A percentile compares a stretch with the other conserved stretches of the same genome.
Evolutionary conservation across 2,113 vertebrate species (phyloP).

Genomic region (Copsychus sechellarum): DNA sequence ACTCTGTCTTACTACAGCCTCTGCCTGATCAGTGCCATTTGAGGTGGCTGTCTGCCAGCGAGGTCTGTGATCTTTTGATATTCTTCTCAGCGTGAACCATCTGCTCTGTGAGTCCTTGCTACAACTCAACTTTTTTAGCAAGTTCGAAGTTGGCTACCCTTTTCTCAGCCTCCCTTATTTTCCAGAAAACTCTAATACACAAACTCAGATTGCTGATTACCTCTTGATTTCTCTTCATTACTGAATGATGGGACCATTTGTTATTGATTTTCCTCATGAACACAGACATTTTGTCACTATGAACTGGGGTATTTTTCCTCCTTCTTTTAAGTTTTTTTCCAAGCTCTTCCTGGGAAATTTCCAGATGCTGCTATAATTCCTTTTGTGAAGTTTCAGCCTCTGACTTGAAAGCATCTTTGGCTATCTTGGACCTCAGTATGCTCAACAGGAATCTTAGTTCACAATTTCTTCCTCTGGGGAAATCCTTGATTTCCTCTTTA

Average conservation of each 20-base stretch:
- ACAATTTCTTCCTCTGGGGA: background rate
- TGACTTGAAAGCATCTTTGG: background rate
- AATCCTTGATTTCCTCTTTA: background rate
- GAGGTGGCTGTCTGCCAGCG: background rate
- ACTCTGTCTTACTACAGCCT: background rate
- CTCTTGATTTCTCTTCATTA: background rate
- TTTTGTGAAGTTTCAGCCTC: background rate
- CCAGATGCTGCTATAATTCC: background rate
- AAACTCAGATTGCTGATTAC: background rate
- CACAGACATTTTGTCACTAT: background rate
- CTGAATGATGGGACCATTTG: background rate
- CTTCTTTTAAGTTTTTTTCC: background rate
- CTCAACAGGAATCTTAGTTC: background rate
- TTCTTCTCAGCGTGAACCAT: conserved; percentile 11
- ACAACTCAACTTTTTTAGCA: background rate
- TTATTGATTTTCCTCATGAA: background rate
- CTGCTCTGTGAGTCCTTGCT: background rate
- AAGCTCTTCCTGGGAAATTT: background rate
- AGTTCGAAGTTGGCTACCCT: background rate
- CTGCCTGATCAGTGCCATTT: background rate
- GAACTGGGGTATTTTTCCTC: background rate
- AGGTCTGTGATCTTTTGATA: conserved; percentile 34
- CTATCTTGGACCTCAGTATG: background rate
- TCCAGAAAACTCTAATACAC: background rate
- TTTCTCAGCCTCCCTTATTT: background rate